These are phyloP conservation scores for Entosphenus tridentatus DNA, from an alignment of 2,113 vertebrate species.

Conservation along the genomic window DNA sequence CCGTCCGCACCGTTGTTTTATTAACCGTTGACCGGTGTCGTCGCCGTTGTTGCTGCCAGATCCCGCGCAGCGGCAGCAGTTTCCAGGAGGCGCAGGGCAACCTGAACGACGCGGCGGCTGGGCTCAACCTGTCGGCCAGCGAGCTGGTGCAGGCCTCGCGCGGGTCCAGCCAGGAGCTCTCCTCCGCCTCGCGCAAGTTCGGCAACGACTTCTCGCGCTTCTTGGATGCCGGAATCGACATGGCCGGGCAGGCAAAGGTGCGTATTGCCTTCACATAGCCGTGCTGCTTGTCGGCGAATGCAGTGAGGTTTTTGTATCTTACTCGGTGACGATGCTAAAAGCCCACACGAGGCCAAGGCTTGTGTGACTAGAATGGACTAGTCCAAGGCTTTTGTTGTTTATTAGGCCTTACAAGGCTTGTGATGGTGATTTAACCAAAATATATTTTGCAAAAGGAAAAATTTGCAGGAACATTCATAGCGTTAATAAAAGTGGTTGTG, in stretches of 20 bases:
- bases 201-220: constrained; percentile 78
- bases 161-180: constrained; percentile 65
- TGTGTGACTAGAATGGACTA: not conserved
- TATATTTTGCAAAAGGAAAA: not conserved
- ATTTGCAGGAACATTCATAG: not conserved
- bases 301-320: too few relatives aligned
- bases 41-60: constrained; percentile 22
- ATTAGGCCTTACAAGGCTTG: too few relatives aligned
- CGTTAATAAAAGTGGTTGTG: not conserved
- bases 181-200: constrained; percentile 67
- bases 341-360: too few relatives aligned
- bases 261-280: too few relatives aligned
- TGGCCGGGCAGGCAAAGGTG: constrained; percentile 80
- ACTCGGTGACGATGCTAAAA: too few relatives aligned
- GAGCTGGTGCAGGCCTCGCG: constrained; percentile 77
- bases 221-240: constrained; percentile 75
- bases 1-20: not conserved
- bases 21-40: too few relatives aligned
- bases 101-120: constrained; percentile 54
- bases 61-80: constrained; percentile 58
- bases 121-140: constrained; percentile 78
- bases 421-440: not conserved
- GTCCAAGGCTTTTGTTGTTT: not conserved
- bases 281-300: too few relatives aligned
- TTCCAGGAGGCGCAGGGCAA: constrained; percentile 80